A percentile compares a stretch with the other conserved stretches of the same genome.
Conservation (phyloP, 2,797 vertebrate genomes). For the Todus mexicanus region DNA sequence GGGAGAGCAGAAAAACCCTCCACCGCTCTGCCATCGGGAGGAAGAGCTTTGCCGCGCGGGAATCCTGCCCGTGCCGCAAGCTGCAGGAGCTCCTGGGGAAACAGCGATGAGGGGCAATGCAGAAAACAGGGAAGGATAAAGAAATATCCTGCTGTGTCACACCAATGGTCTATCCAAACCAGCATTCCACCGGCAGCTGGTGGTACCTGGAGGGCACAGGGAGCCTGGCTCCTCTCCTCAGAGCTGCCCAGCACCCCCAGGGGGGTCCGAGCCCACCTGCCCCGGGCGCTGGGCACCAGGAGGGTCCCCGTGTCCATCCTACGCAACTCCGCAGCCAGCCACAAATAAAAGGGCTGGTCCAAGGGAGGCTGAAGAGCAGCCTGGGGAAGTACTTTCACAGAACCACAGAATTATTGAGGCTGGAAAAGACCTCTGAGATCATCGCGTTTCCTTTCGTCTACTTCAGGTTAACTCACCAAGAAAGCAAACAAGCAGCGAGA, state of each 20-base stretch:
- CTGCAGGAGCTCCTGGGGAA: background rate
- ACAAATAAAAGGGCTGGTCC: background rate
- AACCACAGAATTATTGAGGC: no score
- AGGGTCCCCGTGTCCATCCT: fast-evolving
- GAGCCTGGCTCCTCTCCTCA: no score
- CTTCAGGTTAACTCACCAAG: background rate
- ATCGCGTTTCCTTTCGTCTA: no score
- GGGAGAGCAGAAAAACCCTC: background rate
- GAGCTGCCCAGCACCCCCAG: background rate
- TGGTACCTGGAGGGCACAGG: no score
- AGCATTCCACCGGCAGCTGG: background rate
- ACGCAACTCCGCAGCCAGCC: background rate
- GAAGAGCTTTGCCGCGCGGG: background rate
- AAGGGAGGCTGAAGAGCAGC: background rate
- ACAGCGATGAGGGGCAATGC: no score
- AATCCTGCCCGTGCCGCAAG: background rate
- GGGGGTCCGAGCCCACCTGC: no score
- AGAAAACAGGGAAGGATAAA: background rate
- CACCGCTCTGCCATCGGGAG: no score
- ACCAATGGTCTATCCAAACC: background rate
- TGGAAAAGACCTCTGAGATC: no score
- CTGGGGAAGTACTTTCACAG: background rate
- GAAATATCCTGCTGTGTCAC: background rate
- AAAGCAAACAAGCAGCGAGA: background rate
- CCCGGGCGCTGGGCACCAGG: fast-evolving